A percentile compares a stretch with the other conserved stretches of the same genome.
These are phyloP conservation scores for Drosophila pegasa DNA, from an alignment of 2,888 invertebrate genomes.

Conservation along the genomic window DNA sequence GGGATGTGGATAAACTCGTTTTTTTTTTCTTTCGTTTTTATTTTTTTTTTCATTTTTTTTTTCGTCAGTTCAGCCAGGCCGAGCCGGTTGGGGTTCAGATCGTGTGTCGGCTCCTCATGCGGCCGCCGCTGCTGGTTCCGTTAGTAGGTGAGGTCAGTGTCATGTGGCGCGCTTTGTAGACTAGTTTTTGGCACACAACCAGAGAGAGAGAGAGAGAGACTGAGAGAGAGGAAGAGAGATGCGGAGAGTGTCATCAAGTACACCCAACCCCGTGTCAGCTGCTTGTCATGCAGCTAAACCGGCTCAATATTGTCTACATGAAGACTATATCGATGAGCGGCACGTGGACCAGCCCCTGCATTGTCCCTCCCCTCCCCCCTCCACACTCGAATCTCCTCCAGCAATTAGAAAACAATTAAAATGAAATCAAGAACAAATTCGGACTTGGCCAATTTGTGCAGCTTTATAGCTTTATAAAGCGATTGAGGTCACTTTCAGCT, in stretches of 20 bases:
- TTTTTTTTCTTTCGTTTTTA: conserved; percentile 23
- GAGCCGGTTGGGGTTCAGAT: conserved; percentile 47
- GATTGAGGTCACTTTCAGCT: conserved; percentile 53
- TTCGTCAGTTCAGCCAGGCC: conserved; percentile 62
- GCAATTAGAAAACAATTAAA: conserved; percentile 78
- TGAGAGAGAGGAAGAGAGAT: too few species aligned
- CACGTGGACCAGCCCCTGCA: conserved; percentile 41
- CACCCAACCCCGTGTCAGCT: conserved; percentile 13
- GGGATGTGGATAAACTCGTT: conserved; percentile 79
- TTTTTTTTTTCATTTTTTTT: conserved; percentile 11
- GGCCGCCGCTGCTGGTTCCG: conserved; percentile 54
- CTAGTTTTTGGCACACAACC: too few species aligned
- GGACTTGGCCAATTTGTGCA: conserved; percentile 31
- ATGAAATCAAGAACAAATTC: conserved; percentile 47
- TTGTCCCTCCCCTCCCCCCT: background rate
- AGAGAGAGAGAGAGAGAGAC: too few species aligned
- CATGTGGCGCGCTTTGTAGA: conserved; percentile 77
- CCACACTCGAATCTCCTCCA: conserved; percentile 34
- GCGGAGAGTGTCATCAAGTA: conserved; percentile 12
- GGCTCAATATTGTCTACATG: conserved; percentile 30
- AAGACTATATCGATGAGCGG: conserved; percentile 46
- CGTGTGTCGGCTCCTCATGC: conserved; percentile 30
- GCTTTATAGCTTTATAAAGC: conserved; percentile 13
- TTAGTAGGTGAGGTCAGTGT: conserved; percentile 83
- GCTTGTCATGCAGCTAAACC: conserved; percentile 34